Conservation (phyloP, 2,888 invertebrate genomes). For the Galeopsomyia nigrocyanea region DNA sequence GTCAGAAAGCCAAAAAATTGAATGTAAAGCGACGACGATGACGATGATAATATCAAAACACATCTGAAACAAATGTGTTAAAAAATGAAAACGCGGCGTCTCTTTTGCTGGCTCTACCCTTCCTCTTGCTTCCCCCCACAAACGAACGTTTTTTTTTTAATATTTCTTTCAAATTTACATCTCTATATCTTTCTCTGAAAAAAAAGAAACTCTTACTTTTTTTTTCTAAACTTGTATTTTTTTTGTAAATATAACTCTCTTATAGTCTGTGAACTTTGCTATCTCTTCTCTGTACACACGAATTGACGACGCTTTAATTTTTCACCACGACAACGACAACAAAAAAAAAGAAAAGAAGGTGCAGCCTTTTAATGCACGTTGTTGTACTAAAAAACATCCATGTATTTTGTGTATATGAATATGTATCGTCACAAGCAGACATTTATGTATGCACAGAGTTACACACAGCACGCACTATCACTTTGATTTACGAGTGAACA, state of each 20-base stretch:
- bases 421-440: constrained; percentile 32
- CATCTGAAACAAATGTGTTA: constrained; percentile 7
- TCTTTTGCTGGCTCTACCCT: constrained; percentile 69
- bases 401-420: constrained; percentile 40
- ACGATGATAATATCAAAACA: constrained; percentile 40
- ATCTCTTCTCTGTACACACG: constrained; percentile 44
- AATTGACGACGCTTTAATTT: constrained; percentile 48
- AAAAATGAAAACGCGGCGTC: constrained; percentile 56
- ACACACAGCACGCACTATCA: constrained; percentile 12
- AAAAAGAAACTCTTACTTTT: constrained; percentile 6
- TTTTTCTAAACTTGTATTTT: constrained; percentile 36
- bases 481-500: too few relatives aligned
- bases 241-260: constrained; percentile 40
- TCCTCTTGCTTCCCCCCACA: constrained; percentile 69
- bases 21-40: constrained; percentile 42
- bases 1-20: constrained; percentile 27
- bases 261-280: constrained; percentile 43
- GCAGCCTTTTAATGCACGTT: constrained; percentile 26
- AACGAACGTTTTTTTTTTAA: constrained; percentile 50
- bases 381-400: constrained; percentile 30
- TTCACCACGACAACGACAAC: constrained; percentile 38
- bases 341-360: neutral
- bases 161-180: constrained; percentile 33
- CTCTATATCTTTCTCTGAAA: constrained; percentile 40
- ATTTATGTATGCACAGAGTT: constrained; percentile 39